Percentiles rank a stretch among this genome's conserved stretches.
Evolutionary conservation across 30 jellyfish, hydroid and myxozoan genomes (phyloP).

Genomic region (Phacellophora camtschatica): DNA sequence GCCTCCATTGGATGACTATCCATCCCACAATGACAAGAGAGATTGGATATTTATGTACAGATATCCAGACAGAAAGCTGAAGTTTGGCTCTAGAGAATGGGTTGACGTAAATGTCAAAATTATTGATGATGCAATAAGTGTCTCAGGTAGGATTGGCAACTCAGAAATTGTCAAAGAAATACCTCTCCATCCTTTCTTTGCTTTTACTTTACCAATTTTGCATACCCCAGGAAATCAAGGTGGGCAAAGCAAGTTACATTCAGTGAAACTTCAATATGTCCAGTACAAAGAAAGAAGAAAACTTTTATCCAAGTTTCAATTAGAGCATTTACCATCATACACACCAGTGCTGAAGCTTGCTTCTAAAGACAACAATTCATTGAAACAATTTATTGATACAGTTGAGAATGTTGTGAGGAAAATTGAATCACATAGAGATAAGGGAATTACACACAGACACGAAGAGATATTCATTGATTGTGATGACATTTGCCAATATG

Average conservation of each 20-base stretch:
- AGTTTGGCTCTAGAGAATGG: slow-evolving; percentile 71
- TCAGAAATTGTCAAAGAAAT: slow-evolving; percentile 66
- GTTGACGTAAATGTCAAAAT: slow-evolving; percentile 56
- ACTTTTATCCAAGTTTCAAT: slow-evolving; percentile 16
- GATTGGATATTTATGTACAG: slow-evolving; percentile 82
- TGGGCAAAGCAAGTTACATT: slow-evolving; percentile 60
- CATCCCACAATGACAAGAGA: background rate
- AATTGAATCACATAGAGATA: slow-evolving; percentile 76
- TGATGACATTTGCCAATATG: slow-evolving; percentile 84
- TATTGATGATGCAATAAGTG: slow-evolving; percentile 42
- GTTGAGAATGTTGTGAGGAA: slow-evolving; percentile 78
- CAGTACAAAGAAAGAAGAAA: slow-evolving; percentile 78
- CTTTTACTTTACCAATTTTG: slow-evolving; percentile 68
- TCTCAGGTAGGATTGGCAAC: slow-evolving; percentile 20
- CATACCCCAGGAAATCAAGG: slow-evolving; percentile 44
- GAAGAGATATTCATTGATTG: slow-evolving; percentile 85
- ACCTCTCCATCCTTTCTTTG: slow-evolving; percentile 83
- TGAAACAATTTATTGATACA: slow-evolving; percentile 60
- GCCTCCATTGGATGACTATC: slow-evolving; percentile 64
- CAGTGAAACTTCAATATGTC: slow-evolving; percentile 84
- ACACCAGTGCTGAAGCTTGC: slow-evolving; percentile 82
- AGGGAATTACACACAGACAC: slow-evolving; percentile 75
- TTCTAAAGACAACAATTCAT: slow-evolving; percentile 23
- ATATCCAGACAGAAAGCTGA: slow-evolving; percentile 58
- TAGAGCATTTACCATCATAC: slow-evolving; percentile 79